Evolutionary conservation across 2,888 invertebrate species (phyloP), one percentile per base, ranked within the genome.

Genomic region (Drosophila crucigera): DNA sequence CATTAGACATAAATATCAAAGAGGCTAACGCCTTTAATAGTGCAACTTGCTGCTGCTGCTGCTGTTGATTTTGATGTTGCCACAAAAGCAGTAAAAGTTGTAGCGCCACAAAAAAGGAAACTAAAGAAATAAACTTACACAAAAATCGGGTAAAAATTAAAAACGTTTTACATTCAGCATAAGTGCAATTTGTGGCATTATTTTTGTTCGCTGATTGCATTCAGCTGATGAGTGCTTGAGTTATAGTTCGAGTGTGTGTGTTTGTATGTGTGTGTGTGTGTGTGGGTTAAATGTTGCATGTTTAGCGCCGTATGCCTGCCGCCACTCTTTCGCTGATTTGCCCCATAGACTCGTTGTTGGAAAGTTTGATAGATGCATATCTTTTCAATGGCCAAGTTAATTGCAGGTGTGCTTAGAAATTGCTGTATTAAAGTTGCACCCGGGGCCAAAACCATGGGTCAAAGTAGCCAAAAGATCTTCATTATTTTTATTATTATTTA

Each of bases 341-440:
- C 52, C 66, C 50, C 56, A 35, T 52, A 35, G 73, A 77, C 67
- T 73, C 59, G 53, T 43, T 73, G 80, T 53, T 73, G 80, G 80
- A 80, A 79, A 79, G 80, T 79, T 69, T 76, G 74, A 77, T 66
- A 80, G 81, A 80, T 80, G 72, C 78, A 73, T 78, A 81, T 81
- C 78, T 81, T 73, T 79, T 79, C 68, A 79, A 79, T 79, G 80
- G 79, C 76, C 73, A 78, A 70, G 73, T 81, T 81, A 84, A 84
- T 84, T 87, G 84, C 87, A 82, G 82, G 73, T 75, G 77, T 75
- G 77, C 82, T 78, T 84, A 84, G 84, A 87, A 88, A 85, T 85
- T 82, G 82, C 85, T 79, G 80, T 74, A 84, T 86, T 86, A 85
- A 80, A 76, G 64, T 85, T 70, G 78, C 68, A 66, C 68, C 68